phyloP scores from a whole-genome alignment of 1,140 invertebrate genomes.

The Cydia strobilella region DNA sequence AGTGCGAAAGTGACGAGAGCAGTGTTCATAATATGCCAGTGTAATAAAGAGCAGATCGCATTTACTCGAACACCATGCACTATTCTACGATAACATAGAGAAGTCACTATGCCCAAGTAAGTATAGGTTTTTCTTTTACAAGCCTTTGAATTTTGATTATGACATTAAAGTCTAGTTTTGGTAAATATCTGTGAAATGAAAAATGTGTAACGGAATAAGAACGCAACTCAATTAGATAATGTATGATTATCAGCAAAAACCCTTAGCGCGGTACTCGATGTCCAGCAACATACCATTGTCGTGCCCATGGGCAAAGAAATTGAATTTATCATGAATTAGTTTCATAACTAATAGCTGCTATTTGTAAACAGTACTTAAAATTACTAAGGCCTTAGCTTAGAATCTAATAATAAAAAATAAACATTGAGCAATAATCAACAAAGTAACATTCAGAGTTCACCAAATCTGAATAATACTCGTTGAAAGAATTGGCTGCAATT shows the following conservation, averaged over 20 bases:
- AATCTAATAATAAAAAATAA: not conserved
- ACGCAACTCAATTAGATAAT: slow-evolving; percentile 15
- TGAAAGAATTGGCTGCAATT: not conserved
- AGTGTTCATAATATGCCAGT: slow-evolving; percentile 34
- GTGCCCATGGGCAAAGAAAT: slow-evolving; percentile 25
- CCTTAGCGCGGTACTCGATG: slow-evolving; percentile 27
- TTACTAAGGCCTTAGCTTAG: slow-evolving; percentile 31
- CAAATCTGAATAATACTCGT: slow-evolving; percentile 10
- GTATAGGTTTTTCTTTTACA: not conserved
- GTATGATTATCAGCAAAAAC: slow-evolving; percentile 23
- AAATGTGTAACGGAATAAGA: not conserved
- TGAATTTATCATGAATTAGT: slow-evolving; percentile 14
- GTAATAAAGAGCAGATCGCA: not conserved
- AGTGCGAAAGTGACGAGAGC: slow-evolving; percentile 22
- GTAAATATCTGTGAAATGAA: not conserved
- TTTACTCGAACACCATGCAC: not conserved
- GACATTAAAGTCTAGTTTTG: not conserved
- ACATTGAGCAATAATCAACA: not conserved
- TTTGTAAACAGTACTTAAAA: slow-evolving; percentile 24
- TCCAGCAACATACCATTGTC: slow-evolving; percentile 32
- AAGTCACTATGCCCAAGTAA: not conserved
- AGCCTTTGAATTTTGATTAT: not conserved
- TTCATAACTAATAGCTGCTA: slow-evolving; percentile 17
- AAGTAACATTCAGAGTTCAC: not conserved
- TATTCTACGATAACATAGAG: not conserved